phyloP scores from a whole-genome alignment of 2,113 vertebrate species.

The Calyptommatus sinebrachiatus region DNA sequence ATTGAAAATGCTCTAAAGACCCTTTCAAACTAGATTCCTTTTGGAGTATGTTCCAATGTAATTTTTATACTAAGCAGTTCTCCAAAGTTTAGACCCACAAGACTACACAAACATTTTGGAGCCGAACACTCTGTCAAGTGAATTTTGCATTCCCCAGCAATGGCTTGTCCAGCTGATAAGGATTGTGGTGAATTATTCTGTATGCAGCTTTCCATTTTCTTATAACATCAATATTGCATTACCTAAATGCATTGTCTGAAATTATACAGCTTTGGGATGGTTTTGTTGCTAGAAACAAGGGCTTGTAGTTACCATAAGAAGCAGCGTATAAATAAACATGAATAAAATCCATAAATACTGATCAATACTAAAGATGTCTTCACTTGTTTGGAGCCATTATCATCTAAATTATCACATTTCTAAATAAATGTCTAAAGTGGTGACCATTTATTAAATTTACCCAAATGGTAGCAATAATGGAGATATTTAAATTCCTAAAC shows the following conservation, averaged over 20 bases:
- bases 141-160: too few relatives aligned
- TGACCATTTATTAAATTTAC: conserved; percentile 19
- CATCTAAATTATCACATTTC: conserved; percentile 19
- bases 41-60: too few relatives aligned
- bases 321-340: not conserved
- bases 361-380: conserved; percentile 33
- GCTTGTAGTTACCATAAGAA: conserved; percentile 26
- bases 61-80: too few relatives aligned
- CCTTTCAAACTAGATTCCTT: too few relatives aligned
- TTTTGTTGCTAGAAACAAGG: conserved; percentile 21
- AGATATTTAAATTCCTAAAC: conserved; percentile 3
- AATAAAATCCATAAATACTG: conserved; percentile 7
- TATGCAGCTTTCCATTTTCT: not conserved
- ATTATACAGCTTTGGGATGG: conserved; percentile 8
- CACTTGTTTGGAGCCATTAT: conserved; percentile 26
- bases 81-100: too few relatives aligned
- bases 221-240: not conserved
- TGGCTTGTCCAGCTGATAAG: too few relatives aligned
- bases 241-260: not conserved
- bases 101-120: too few relatives aligned
- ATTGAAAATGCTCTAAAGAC: too few relatives aligned
- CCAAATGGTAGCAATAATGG: conserved; percentile 7
- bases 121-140: too few relatives aligned
- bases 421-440: conserved; percentile 3
- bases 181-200: too few relatives aligned